These are phyloP conservation scores for Pocillopora verrucosa DNA, from an alignment of 64 coral and sea anemone genomes.

Conservation along the genomic window DNA sequence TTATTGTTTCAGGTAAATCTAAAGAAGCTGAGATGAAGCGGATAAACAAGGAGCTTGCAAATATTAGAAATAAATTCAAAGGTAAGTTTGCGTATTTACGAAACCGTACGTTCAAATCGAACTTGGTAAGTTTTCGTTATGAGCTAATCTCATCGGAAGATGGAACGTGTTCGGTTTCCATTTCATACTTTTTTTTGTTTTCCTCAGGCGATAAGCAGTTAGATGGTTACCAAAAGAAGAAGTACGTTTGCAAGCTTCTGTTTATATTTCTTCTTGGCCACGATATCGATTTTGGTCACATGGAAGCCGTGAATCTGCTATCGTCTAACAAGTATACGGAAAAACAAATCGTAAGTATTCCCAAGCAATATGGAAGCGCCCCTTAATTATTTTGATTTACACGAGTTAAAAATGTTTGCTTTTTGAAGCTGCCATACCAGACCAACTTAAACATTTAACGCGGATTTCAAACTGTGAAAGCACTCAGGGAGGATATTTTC, in stretches of 20 bases:
- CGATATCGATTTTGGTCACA: slow-evolving; percentile 99
- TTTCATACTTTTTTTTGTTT: background rate
- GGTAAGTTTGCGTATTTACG: slow-evolving; percentile 39
- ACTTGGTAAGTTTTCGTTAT: background rate
- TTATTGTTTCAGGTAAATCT: slow-evolving; percentile 84
- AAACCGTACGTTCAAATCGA: background rate
- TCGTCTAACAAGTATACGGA: slow-evolving; percentile 99
- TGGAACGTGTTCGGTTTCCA: background rate
- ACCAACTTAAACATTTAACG: background rate
- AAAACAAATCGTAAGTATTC: slow-evolving; percentile 95
- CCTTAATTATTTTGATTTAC: background rate
- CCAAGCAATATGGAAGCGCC: background rate
- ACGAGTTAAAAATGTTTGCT: background rate
- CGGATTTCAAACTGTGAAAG: background rate
- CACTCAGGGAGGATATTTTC: no score
- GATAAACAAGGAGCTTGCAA: slow-evolving; percentile 98
- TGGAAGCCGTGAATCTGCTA: slow-evolving; percentile 96
- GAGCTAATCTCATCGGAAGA: background rate
- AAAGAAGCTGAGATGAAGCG: slow-evolving; percentile 95
- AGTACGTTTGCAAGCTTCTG: slow-evolving; percentile 96
- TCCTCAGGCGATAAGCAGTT: slow-evolving; percentile 88
- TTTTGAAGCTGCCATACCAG: no score
- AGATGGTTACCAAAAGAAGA: slow-evolving; percentile 99
- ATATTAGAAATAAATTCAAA: slow-evolving; percentile 99
- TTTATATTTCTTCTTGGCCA: slow-evolving; percentile 96